These are phyloP conservation scores for Nannoperca obscura DNA, from an alignment of 2,797 vertebrate genomes.

Conservation along the genomic window DNA sequence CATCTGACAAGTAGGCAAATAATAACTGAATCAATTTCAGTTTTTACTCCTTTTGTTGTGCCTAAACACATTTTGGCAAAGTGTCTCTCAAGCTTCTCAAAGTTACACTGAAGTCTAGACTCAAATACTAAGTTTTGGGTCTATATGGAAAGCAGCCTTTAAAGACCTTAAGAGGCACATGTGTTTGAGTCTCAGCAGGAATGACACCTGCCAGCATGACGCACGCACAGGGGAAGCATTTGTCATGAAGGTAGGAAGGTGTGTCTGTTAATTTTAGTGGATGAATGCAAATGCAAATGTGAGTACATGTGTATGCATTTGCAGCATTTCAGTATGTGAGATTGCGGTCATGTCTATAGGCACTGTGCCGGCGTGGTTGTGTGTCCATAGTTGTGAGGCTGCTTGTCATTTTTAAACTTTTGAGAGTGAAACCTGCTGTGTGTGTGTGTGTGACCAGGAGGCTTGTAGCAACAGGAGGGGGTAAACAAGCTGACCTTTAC, in stretches of 20 bases:
- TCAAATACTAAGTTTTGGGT: not conserved
- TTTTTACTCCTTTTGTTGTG: not conserved
- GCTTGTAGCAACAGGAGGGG: constrained; percentile 61
- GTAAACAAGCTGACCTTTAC: constrained; percentile 75
- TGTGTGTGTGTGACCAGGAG: constrained; percentile 56
- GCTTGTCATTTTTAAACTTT: constrained; percentile 53
- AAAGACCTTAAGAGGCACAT: constrained; percentile 1
- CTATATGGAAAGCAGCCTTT: not conserved
- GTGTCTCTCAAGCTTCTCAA: not conserved
- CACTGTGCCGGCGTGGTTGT: constrained; percentile 4
- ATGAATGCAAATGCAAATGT: constrained; percentile 3
- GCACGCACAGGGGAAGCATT: not conserved
- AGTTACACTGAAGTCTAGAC: not conserved
- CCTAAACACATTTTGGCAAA: not conserved
- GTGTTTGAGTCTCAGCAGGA: constrained; percentile 19
- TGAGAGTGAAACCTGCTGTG: constrained; percentile 46
- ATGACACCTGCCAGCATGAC: constrained; percentile 31
- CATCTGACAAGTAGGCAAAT: not conserved
- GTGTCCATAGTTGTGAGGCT: constrained; percentile 15
- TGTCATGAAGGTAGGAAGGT: constrained; percentile 1
- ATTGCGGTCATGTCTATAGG: constrained; percentile 5
- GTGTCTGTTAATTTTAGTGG: constrained; percentile 2
- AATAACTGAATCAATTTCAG: not conserved
- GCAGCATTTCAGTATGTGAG: not conserved
- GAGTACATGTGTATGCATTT: constrained; percentile 9